These are phyloP conservation scores for Dipodomys ordii DNA, from an alignment of 2,113 vertebrate species.

Conservation along the genomic window DNA sequence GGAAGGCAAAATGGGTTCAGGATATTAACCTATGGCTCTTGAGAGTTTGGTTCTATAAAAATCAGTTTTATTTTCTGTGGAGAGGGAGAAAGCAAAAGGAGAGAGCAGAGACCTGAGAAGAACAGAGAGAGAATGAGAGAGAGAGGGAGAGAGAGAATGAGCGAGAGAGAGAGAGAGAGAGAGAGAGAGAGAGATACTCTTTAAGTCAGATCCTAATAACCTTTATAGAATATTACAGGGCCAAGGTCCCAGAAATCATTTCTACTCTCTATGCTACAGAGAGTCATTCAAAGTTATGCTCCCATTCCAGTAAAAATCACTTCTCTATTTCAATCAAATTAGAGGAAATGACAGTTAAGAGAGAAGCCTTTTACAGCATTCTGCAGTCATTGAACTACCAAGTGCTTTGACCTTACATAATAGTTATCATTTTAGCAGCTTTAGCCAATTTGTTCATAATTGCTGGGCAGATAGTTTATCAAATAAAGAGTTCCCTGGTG, in stretches of 20 bases:
- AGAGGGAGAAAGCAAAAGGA: not conserved
- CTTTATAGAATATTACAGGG: slow-evolving; percentile 21
- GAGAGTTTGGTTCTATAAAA: slow-evolving; percentile 67
- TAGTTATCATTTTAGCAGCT: slow-evolving; percentile 64
- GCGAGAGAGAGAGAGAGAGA: not conserved
- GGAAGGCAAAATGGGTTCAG: slow-evolving; percentile 34
- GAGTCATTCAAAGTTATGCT: slow-evolving; percentile 44
- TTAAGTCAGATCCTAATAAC: slow-evolving; percentile 39
- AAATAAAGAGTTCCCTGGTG: slow-evolving; percentile 37
- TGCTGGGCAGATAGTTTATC: slow-evolving; percentile 45
- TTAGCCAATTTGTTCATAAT: slow-evolving; percentile 61
- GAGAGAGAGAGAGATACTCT: not conserved
- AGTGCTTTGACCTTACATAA: slow-evolving; percentile 55
- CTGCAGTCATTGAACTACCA: slow-evolving; percentile 26
- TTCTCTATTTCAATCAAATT: slow-evolving; percentile 63
- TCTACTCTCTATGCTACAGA: not conserved
- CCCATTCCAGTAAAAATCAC: slow-evolving; percentile 39
- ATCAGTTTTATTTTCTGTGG: not conserved
- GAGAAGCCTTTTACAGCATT: slow-evolving; percentile 58
- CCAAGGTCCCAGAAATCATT: not conserved
- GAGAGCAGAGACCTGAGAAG: not conserved
- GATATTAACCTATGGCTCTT: slow-evolving; percentile 69
- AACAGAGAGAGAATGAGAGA: not conserved
- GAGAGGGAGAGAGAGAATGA: not conserved
- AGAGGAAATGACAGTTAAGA: slow-evolving; percentile 61